Evolutionary conservation across 2,888 invertebrate genomes (phyloP).

Genomic region (Tethea ocularis): DNA sequence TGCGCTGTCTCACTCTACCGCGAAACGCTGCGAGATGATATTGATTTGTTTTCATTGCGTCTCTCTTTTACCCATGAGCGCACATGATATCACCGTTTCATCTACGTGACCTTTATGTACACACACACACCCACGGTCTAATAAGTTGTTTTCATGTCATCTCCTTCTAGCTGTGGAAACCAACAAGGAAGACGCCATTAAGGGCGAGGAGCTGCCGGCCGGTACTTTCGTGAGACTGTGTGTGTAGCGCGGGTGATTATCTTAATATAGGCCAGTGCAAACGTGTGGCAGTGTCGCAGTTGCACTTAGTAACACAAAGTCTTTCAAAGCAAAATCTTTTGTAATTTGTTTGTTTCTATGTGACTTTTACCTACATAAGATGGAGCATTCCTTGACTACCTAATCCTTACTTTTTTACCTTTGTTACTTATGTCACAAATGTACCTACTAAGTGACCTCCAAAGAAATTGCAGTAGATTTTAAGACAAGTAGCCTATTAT

Average conservation of each 20-base stretch:
- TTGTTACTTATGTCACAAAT: background rate
- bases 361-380: background rate
- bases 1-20: conserved; percentile 75
- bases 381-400: background rate
- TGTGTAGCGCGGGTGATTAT: conserved; percentile 39
- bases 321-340: conserved; percentile 9
- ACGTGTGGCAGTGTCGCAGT: conserved; percentile 20
- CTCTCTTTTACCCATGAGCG: conserved; percentile 69
- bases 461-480: background rate
- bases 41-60: conserved; percentile 85
- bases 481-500: background rate
- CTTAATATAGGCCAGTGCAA: conserved; percentile 42
- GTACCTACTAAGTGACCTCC: background rate
- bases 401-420: too few species aligned
- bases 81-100: conserved; percentile 65
- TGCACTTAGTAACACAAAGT: conserved; percentile 13
- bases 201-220: conserved; percentile 36
- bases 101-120: conserved; percentile 74
- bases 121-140: conserved; percentile 70
- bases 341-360: background rate
- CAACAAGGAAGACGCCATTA: conserved; percentile 63
- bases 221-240: conserved; percentile 42
- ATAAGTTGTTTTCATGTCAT: conserved; percentile 80
- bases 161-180: conserved; percentile 69
- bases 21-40: conserved; percentile 73